phyloP scores from a whole-genome alignment of 2,888 invertebrate species.

The Heterodera filipjevi region DNA sequence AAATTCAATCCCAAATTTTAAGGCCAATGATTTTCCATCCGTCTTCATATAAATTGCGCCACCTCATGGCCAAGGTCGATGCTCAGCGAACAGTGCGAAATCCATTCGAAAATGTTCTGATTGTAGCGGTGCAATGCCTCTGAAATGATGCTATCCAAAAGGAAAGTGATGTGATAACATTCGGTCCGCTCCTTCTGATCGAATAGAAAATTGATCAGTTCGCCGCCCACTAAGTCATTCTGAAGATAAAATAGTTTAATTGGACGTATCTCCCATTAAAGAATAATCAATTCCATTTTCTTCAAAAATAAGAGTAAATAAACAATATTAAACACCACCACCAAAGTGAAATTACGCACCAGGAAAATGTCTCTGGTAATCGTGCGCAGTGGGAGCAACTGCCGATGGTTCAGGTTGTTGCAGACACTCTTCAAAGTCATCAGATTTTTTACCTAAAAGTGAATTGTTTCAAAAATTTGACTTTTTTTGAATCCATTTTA shows the following conservation, averaged over 20 bases:
- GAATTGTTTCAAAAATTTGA: neutral
- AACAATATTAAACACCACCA: too few species aligned
- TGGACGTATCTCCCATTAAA: too few species aligned
- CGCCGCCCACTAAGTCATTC: constrained; percentile 31
- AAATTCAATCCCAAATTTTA: too few species aligned
- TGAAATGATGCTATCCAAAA: constrained; percentile 29
- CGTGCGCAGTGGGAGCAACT: constrained; percentile 1
- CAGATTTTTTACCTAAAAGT: constrained; percentile 24
- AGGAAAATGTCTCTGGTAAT: constrained; percentile 23
- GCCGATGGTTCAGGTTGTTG: constrained; percentile 10
- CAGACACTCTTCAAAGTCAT: constrained; percentile 24
- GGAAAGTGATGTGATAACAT: constrained; percentile 5
- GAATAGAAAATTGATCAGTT: constrained; percentile 33
- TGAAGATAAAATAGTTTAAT: too few species aligned
- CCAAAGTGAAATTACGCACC: too few species aligned
- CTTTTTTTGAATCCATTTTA: neutral
- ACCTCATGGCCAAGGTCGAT: constrained; percentile 34
- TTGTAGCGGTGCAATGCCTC: constrained; percentile 26
- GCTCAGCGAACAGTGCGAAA: constrained; percentile 34
- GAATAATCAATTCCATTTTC: too few species aligned
- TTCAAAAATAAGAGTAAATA: too few species aligned
- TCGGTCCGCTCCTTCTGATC: neutral
- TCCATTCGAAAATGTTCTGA: constrained; percentile 32
- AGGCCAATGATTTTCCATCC: neutral
- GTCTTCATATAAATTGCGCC: too few species aligned